phyloP scores from a whole-genome alignment of 2,888 invertebrate genomes.

The Melipona bicolor region DNA sequence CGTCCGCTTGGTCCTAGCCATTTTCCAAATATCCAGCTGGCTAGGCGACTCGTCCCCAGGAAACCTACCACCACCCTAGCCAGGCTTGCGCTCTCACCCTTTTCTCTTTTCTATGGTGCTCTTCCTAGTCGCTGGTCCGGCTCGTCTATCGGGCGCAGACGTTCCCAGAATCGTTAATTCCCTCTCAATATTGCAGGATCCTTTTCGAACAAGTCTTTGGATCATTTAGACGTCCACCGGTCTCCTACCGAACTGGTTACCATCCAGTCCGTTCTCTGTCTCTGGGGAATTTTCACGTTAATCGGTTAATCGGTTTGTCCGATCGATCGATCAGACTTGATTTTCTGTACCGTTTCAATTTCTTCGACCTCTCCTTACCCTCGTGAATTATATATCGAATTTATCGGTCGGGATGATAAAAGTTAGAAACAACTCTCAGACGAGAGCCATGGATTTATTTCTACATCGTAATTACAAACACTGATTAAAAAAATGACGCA shows the following conservation, averaged over 20 bases:
- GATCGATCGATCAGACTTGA: background rate
- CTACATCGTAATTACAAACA: no score
- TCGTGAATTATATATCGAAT: background rate
- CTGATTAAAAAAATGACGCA: no score
- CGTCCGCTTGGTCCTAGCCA: constrained; percentile 70
- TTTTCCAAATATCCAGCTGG: constrained; percentile 73
- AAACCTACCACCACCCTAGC: constrained; percentile 60
- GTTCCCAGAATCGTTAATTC: constrained; percentile 80
- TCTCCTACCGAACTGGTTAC: background rate
- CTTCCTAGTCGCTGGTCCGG: constrained; percentile 52
- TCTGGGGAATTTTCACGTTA: background rate
- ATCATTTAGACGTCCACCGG: constrained; percentile 25
- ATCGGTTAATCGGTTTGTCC: background rate
- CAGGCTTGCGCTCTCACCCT: constrained; percentile 28
- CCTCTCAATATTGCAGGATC: constrained; percentile 78
- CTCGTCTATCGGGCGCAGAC: constrained; percentile 67
- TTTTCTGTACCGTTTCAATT: background rate
- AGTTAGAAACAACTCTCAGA: no score
- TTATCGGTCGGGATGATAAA: no score
- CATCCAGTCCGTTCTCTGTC: background rate
- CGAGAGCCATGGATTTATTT: no score
- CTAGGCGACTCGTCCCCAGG: constrained; percentile 67
- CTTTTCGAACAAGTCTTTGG: constrained; percentile 66
- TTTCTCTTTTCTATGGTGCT: constrained; percentile 66
- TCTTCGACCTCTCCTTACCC: background rate